Evolutionary conservation across 1,140 invertebrate genomes (phyloP), one percentile per base, ranked within the genome.

Genomic region (Hyposmocoma kahamanoa): DNA sequence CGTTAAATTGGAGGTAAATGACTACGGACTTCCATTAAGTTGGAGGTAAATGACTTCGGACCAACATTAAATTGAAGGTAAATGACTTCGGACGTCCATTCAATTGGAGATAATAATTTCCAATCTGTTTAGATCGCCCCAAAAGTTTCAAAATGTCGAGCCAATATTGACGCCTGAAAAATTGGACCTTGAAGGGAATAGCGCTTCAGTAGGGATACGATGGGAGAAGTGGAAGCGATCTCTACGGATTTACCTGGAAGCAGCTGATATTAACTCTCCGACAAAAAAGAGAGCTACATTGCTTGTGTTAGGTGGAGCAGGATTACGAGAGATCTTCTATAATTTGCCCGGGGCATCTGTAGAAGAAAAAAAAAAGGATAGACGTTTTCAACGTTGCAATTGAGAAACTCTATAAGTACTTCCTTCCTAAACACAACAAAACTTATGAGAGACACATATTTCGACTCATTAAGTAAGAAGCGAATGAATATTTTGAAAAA

Each of bases 221-320:
- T 58, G 62, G 59, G 48, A 64, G 39, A 62, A 62, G 22, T 62
- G 54, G 55, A 59, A 58, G 42, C 15, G 56, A 34, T 45, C 52
- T 15, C 44, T 62, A 8, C 3, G 42, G 10, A 56, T 60, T 5
- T 62, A 47, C 20, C 21, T 60, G 1, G 43, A 56, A 28, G 62
- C 56, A 11, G 13, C 52, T 18, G 47, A 48, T 21, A 51, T 63
- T n/a, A 34, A 48, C 2, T 5, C 17, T 42, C 15, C 28, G 1
- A 2, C 8, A 17, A 63, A 66, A 26, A 56, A 60, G 42, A 50
- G 50, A 43, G 59, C 62, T 11, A 47, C 22, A n/a, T 42, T 65
- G n/a, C 26, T 62, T 21, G 50, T 58, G 39, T 42, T 50, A 28
- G 59, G 55, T 22, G 58, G 57, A 11, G 20, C 53, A n/a, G 49